These are phyloP conservation scores for Lithophane semibrunnea DNA, from an alignment of 2,888 invertebrate genomes.

Conservation along the genomic window DNA sequence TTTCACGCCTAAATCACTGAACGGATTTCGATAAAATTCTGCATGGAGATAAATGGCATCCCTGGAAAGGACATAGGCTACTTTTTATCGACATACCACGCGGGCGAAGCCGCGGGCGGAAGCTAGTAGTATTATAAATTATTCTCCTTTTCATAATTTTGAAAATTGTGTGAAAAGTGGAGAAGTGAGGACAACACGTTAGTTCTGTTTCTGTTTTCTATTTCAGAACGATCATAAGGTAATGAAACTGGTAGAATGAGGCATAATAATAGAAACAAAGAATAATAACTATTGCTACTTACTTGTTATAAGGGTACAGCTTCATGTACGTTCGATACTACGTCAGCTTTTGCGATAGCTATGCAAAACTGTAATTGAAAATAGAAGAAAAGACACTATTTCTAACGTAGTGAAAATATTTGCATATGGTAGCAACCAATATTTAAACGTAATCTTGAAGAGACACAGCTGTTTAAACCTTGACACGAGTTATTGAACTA, in stretches of 20 bases:
- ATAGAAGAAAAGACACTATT: constrained; percentile 12
- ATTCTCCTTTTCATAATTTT: background rate
- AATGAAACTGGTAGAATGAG: background rate
- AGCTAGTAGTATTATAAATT: no score
- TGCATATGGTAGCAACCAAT: background rate
- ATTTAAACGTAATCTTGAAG: background rate
- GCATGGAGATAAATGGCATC: no score
- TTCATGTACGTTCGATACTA: background rate
- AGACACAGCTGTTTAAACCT: background rate
- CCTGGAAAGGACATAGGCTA: no score
- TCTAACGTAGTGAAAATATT: background rate
- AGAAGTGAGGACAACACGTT: background rate
- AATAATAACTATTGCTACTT: background rate
- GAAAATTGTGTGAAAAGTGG: background rate
- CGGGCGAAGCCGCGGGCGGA: no score
- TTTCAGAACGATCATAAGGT: background rate
- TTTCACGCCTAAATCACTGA: no score
- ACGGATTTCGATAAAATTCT: no score
- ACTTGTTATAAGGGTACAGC: background rate
- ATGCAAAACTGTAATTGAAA: constrained; percentile 41
- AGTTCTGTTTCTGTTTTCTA: background rate
- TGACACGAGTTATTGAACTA: constrained; percentile 1
- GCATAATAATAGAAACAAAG: background rate
- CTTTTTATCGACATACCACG: no score
- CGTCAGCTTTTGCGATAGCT: constrained; percentile 35